These are phyloP conservation scores for Zaprionus inermis DNA, from an alignment of 1,140 invertebrate genomes.

Conservation along the genomic window DNA sequence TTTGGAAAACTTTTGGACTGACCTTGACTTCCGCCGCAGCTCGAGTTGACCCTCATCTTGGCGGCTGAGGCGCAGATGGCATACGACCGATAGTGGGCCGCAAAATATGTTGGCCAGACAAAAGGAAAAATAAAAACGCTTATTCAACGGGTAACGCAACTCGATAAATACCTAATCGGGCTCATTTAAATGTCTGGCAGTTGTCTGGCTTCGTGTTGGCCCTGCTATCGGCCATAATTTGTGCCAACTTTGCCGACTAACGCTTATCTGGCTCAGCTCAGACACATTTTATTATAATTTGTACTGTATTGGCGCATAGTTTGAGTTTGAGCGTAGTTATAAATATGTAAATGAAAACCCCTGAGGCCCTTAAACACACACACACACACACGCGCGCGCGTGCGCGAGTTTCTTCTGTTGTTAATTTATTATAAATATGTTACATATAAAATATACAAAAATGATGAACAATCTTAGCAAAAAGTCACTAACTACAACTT, in stretches of 20 bases:
- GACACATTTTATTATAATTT: slow-evolving; percentile 4
- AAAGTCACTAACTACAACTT: slow-evolving; percentile 46
- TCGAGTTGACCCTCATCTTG: neutral
- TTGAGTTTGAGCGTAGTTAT: neutral
- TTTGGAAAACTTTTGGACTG: slow-evolving; percentile 5
- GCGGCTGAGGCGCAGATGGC: neutral
- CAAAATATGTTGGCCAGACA: slow-evolving; percentile 39
- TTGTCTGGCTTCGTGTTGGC: slow-evolving; percentile 53
- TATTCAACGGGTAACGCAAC: slow-evolving; percentile 47
- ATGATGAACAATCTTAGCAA: slow-evolving; percentile 39
- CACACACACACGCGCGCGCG: slow-evolving; percentile 18
- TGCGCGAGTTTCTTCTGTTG: slow-evolving; percentile 31
- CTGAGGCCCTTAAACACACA: slow-evolving; percentile 25
- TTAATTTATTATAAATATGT: slow-evolving; percentile 47
- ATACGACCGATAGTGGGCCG: slow-evolving; percentile 21
- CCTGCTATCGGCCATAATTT: slow-evolving; percentile 27
- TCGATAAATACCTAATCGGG: slow-evolving; percentile 67
- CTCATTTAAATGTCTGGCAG: slow-evolving; percentile 71
- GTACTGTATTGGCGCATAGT: neutral
- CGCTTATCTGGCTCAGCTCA: no score
- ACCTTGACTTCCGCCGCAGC: slow-evolving; percentile 12
- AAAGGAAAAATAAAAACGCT: neutral
- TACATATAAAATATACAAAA: slow-evolving; percentile 24
- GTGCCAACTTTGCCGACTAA: no score
- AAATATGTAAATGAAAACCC: neutral